phyloP scores from a whole-genome alignment of 1,140 invertebrate genomes.

The Drosophila orena region DNA sequence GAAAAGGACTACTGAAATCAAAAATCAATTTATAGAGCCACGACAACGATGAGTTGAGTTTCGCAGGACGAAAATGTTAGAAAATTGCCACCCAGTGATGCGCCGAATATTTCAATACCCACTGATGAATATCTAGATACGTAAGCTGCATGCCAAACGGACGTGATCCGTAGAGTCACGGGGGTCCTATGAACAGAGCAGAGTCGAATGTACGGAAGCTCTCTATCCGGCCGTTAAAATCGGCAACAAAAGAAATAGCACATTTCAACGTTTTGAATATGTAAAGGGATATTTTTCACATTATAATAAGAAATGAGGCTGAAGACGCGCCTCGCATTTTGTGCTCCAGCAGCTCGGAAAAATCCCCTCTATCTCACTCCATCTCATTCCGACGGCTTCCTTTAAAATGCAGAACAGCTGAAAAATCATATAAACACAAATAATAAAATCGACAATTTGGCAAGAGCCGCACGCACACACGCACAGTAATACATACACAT shows the following conservation, averaged over 20 bases:
- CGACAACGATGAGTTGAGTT: conserved; percentile 36
- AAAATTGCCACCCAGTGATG: conserved; percentile 67
- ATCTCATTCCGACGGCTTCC: conserved; percentile 41
- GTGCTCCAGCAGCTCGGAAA: conserved; percentile 7
- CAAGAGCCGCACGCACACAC: conserved; percentile 74
- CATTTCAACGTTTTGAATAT: conserved; percentile 79
- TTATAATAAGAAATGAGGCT: conserved; percentile 83
- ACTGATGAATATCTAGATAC: conserved; percentile 61
- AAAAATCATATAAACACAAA: conserved; percentile 84
- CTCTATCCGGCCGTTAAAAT: conserved; percentile 54
- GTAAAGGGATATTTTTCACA: conserved; percentile 83
- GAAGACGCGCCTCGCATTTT: conserved; percentile 74
- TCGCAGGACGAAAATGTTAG: conserved; percentile 37
- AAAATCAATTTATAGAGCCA: conserved; percentile 29
- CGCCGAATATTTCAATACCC: conserved; percentile 66
- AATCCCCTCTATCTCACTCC: background rate
- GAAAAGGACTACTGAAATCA: conserved; percentile 1
- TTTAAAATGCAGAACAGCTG: conserved; percentile 84
- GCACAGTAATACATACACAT: conserved; percentile 27
- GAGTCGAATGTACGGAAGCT: conserved; percentile 3
- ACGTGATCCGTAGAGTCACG: conserved; percentile 56
- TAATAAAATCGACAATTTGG: conserved; percentile 84
- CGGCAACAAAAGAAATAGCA: conserved; percentile 77
- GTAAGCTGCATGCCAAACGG: conserved; percentile 36
- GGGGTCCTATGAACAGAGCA: conserved; percentile 50